Conservation (phyloP, 2,113 vertebrate species). For the Heliornis fulica region DNA sequence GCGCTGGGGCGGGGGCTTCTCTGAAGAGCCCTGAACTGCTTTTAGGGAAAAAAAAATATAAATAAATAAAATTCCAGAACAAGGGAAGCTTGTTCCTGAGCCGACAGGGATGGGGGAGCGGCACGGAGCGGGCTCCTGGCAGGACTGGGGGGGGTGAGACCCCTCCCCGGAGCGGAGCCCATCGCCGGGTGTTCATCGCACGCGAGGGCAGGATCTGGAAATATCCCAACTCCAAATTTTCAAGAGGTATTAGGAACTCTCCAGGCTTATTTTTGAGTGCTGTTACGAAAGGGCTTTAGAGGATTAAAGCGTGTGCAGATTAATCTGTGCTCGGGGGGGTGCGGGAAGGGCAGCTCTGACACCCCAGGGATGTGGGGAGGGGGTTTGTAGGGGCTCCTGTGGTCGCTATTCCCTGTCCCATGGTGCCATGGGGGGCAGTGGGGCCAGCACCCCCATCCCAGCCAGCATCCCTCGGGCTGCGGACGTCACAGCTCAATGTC, state of each 20-base stretch:
- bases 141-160: not conserved
- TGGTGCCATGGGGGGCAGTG: accelerated
- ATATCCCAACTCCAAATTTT: slow-evolving; percentile 41
- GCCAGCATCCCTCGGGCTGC: not conserved
- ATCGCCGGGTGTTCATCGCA: accelerated
- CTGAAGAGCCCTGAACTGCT: not conserved
- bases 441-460: accelerated
- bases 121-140: not conserved
- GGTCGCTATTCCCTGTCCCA: accelerated
- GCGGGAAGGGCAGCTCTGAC: not conserved
- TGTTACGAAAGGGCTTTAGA: slow-evolving; percentile 56
- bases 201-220: slow-evolving; percentile 9
- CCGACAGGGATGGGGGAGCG: not conserved
- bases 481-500: not conserved
- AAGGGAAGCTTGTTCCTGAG: not conserved
- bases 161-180: not conserved
- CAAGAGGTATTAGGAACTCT: slow-evolving; percentile 51
- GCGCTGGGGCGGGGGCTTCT: not conserved
- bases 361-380: accelerated
- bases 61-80: not conserved
- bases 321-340: not conserved
- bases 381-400: not conserved
- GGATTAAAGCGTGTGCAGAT: slow-evolving; percentile 39
- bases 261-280: slow-evolving; percentile 56
- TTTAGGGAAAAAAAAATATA: not conserved